Evolutionary conservation across 2,888 invertebrate genomes (phyloP), one percentile per base, ranked within the genome.

Genomic region (Volucella zonaria): DNA sequence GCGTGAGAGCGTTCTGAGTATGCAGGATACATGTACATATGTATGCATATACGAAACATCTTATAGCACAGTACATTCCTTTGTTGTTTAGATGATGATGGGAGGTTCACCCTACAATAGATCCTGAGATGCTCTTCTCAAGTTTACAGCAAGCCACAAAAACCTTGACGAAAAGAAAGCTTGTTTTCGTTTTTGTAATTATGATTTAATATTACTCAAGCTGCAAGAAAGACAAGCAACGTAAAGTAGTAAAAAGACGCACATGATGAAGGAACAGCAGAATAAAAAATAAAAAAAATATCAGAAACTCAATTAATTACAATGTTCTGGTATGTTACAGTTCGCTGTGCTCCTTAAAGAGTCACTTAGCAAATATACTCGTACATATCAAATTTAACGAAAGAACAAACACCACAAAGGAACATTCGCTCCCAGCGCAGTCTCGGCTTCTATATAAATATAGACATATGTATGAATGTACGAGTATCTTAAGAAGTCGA

Each of bases 291-390:
- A 47, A 31, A 18, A 14, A 43, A 9, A 14, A 64, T 23, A 23
- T 75, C 49, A 15, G 74, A 79, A 79, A 75, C 74, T 59, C 61
- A 83, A 80, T 80, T 83, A 83, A 83, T 83, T 80, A 75, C 70
- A 66, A 52, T 54, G 31, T 64, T 76, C 8, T 66, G 75, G 62
- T 75, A 52, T 23, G 18, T 23, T 23, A 23, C 70, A 51, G 54
- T 74, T 83, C 47, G 51, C 51, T 75, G 56, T 51, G 40, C 61
- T 74, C 56, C 62, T 79, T 83, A 70, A 75, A 62, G 74, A 83
- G 75, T 83, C 75, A 80, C 68, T 80, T 79, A 59, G 75, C 66
- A 79, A 75, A 67, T 75, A 75, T 74, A 23, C 18, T 23, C 18
- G 2, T 23, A 75, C 70, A 79, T 80, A 83, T 75, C 71, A 75